Base-by-base conservation (phyloP, 2,888 invertebrate species). In the Macrosiphum euphorbiae region DNA sequence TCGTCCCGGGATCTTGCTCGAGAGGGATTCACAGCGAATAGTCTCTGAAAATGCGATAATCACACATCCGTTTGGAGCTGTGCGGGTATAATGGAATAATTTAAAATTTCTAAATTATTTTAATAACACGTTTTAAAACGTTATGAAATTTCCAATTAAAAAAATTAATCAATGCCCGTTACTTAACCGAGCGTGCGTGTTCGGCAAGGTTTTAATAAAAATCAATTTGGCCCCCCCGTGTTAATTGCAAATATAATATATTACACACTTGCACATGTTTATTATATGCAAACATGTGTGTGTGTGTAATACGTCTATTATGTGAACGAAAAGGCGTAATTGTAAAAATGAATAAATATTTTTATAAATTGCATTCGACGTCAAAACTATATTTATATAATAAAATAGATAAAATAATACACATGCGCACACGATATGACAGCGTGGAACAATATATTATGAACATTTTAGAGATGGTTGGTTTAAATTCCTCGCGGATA, bases 81-180 rank as follows among this genome's bases (percentile, higher is more conserved):
- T n/a, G n/a, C 11, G 16, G 1, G 35, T 78, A 35, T 47, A 91
- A 86, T 86, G n/a, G n/a, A 86, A 91, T 86, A 58, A 84, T 84
- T 47, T 35, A 47, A 86, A 24, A 58, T n/a, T 58, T 85, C n/a
- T 91, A 55, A 52, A 41, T 84, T 84, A 52, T 41, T 44, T 26
- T 78, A 78, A 91, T 86, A 35, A 61, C 24, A 35, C 28, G 55
- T 58, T 58, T 58, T 35, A 91, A 58, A 91, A 91, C 44, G 44
- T 91, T 91, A 86, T 44, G 91, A 91, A 91, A 91, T 86, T 86
- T 91, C 58, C 86, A 91, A 91, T 91, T 91, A 91, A 91, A 85
- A 90, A 91, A 61, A 86, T n/a, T 86, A 58, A 91, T 58, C 58
- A 86, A 91, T 50, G 91, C 41, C 26, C 35, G 50, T 78, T 90